Base-by-base conservation (phyloP, 2,797 vertebrate genomes). In the Enteromius anoplus region DNA sequence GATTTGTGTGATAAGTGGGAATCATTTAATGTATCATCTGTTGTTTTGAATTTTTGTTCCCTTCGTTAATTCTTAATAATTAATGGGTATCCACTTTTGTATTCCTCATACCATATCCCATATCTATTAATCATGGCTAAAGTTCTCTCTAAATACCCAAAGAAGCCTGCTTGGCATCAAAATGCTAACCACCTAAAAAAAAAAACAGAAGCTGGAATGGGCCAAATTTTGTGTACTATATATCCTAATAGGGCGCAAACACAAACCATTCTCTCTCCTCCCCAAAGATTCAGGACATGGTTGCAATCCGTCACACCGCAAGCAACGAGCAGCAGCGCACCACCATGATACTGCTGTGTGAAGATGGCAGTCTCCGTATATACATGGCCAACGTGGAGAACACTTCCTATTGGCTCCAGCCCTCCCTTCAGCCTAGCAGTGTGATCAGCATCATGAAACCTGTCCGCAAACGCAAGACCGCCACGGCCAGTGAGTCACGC, bases 351-450 rank as follows among this genome's bases (percentile, higher is more conserved):
- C 93, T 99, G 79, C 93, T 99, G 69, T 99, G 98, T 21, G 98
- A 99, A 89, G 98, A 99, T 0, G 98, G 98, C 90, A 99, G 98
- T 90, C 91, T 99, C 84, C 95, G 98, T 23, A 99, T 99, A 90
- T 99, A 99, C 92, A 99, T 99, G 98, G 98, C 98, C 87, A 99
- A 96, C 0, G 97, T 99, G 84, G 98, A 99, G 92, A 99, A 97
- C 87, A 99, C 98, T 0, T 99, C 98, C 1, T 97, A 97, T 88
- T 99, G 98, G 98, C 96, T 99, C 0, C 98, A 99, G 91, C 98
- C 98, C 0, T 96, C 97, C 0, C 94, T 99, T 69, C 98, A 99
- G 93, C 98, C 98, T 83, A 99, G 96, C 93, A 96, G 97, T 0
- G 97, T 96, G 90, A 97, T 99, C 92, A 98, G 96, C 90, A 97